Percentiles rank a stretch among this genome's conserved stretches.
phyloP scores from a whole-genome alignment of 23 tunicate species.

The Aplidium turbinatum region DNA sequence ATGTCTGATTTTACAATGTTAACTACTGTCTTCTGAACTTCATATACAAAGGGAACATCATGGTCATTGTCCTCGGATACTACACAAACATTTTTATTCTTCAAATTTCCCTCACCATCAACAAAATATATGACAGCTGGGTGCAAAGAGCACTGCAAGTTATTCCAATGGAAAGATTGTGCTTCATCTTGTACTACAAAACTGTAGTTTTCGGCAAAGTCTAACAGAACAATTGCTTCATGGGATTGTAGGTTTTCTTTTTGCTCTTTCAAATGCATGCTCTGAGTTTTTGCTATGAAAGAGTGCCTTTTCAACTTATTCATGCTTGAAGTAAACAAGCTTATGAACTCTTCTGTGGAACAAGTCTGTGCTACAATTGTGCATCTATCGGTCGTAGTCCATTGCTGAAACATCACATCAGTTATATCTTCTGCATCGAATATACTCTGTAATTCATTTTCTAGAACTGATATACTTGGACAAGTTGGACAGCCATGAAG shows the following conservation, averaged over 20 bases:
- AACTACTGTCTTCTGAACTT: not conserved
- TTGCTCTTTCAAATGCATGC: not conserved
- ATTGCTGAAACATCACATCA: slow-evolving; percentile 16
- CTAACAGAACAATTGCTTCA: not conserved
- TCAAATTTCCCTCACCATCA: not conserved
- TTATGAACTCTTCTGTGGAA: too few relatives aligned
- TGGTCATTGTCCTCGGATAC: slow-evolving; percentile 9
- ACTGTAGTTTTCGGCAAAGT: not conserved
- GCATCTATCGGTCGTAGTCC: not conserved
- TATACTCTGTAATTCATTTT: not conserved
- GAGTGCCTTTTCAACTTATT: not conserved
- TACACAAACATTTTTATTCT: not conserved
- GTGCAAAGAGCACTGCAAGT: too few relatives aligned
- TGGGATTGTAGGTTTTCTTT: not conserved
- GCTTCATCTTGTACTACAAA: not conserved
- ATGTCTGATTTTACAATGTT: not conserved
- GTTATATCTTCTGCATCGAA: not conserved
- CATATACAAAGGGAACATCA: slow-evolving; percentile 21
- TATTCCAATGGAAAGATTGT: too few relatives aligned
- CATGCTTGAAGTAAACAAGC: too few relatives aligned
- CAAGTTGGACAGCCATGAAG: not conserved
- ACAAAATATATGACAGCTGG: too few relatives aligned
- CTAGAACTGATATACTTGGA: not conserved
- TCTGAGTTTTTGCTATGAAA: not conserved
- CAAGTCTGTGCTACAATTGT: too few relatives aligned